These are phyloP conservation scores for Barypeithes pellucidus DNA, from an alignment of 2,888 invertebrate genomes.

Conservation along the genomic window DNA sequence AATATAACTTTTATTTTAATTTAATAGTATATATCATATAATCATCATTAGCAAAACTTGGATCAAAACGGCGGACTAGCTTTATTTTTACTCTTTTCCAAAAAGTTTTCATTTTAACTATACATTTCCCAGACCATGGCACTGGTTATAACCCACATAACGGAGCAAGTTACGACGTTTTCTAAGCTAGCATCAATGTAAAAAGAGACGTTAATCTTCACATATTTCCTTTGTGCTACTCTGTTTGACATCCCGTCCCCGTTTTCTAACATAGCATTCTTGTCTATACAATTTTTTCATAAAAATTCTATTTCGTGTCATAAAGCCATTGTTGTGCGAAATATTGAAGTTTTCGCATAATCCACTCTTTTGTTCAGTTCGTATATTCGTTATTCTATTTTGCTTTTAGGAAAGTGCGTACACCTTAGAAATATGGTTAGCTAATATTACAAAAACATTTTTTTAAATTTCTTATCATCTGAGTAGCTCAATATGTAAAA, in stretches of 20 bases:
- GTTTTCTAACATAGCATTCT: conserved; percentile 28
- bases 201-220: conserved; percentile 30
- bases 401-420: neutral
- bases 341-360: conserved; percentile 26
- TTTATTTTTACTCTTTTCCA: too few relatives aligned
- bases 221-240: conserved; percentile 30
- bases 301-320: conserved; percentile 26
- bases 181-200: conserved; percentile 24
- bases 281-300: conserved; percentile 31
- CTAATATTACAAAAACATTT: too few relatives aligned
- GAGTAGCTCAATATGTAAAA: too few relatives aligned
- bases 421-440: too few relatives aligned
- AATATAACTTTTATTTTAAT: too few relatives aligned
- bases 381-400: neutral
- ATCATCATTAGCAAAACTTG: too few relatives aligned
- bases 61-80: too few relatives aligned
- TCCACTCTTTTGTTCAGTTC: conserved; percentile 3
- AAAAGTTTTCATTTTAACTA: too few relatives aligned
- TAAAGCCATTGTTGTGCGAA: conserved; percentile 27
- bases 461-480: too few relatives aligned
- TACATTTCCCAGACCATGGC: too few relatives aligned
- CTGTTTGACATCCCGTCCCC: conserved; percentile 26
- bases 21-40: too few relatives aligned
- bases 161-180: conserved; percentile 23
- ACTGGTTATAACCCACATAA: conserved; percentile 8